Percentiles rank a stretch among this genome's conserved stretches.
phyloP scores from a whole-genome alignment of 1,140 invertebrate species.

The Brachionus asplanchnoidis region DNA sequence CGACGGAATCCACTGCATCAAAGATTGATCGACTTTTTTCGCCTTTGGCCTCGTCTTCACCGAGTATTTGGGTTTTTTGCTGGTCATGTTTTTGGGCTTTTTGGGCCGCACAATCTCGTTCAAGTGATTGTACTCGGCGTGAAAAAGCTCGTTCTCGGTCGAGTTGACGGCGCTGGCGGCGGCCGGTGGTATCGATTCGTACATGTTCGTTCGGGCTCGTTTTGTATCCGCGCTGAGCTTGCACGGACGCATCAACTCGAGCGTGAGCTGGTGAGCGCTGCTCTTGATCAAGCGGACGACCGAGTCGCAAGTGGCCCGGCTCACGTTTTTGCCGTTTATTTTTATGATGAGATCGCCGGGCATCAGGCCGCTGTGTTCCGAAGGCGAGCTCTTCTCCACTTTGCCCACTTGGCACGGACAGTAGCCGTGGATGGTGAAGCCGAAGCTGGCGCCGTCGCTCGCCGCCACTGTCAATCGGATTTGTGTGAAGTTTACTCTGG shows the following conservation, averaged over 20 bases:
- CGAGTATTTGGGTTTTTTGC: background rate
- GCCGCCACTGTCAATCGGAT: background rate
- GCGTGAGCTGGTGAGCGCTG: background rate
- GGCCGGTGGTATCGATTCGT: background rate
- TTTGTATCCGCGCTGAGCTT: background rate
- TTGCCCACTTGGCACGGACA: constrained; percentile 32
- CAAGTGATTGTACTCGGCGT: constrained; percentile 18
- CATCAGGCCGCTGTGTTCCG: background rate
- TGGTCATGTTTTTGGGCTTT: background rate
- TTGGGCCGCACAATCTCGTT: background rate
- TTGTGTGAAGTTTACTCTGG: background rate
- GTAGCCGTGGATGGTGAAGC: constrained; percentile 38
- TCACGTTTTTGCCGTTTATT: constrained; percentile 39
- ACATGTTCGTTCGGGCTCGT: background rate
- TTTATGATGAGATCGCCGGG: constrained; percentile 31
- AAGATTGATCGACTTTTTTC: background rate
- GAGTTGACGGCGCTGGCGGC: background rate
- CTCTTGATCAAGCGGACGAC: constrained; percentile 13
- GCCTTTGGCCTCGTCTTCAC: background rate
- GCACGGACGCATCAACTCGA: background rate
- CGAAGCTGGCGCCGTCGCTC: background rate
- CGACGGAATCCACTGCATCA: background rate
- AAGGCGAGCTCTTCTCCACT: background rate
- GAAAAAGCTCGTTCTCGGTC: background rate
- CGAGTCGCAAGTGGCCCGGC: constrained; percentile 19